A percentile compares a stretch with the other conserved stretches of the same genome.
Evolutionary conservation across 2,113 vertebrate species (phyloP).

Genomic region (Salvator merianae): DNA sequence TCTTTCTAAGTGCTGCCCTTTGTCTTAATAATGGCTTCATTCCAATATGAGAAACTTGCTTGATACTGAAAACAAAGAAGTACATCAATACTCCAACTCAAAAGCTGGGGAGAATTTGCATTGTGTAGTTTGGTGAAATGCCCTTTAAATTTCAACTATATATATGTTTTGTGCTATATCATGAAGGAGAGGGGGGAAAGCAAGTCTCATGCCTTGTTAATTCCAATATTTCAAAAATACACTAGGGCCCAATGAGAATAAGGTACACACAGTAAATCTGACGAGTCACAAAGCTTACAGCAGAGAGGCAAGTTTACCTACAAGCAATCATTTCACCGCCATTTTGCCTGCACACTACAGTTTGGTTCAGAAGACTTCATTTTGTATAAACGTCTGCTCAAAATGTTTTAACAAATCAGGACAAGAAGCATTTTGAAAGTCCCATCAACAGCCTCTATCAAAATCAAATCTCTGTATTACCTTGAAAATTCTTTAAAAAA

Average conservation of each 20-base stretch:
- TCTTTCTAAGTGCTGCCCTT: background rate
- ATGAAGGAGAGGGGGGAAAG: background rate
- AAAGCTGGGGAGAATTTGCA: background rate
- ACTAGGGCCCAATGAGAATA: background rate
- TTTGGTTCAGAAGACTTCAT: background rate
- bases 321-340: background rate
- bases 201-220: background rate
- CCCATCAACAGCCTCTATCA: background rate
- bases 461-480: background rate
- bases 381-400: background rate
- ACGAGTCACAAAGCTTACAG: background rate
- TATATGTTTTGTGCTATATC: background rate
- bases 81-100: background rate
- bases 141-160: background rate
- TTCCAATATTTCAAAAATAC: slow-evolving; percentile 9
- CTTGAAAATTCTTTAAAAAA: too few species aligned
- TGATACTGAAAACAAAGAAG: background rate
- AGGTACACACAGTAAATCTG: background rate
- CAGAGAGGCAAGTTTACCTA: background rate
- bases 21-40: slow-evolving; percentile 6
- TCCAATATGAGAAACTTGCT: background rate
- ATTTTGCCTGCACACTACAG: background rate
- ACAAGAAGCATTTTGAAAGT: background rate
- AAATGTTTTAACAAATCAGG: background rate
- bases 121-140: background rate